Conservation (phyloP, 2,113 vertebrate species). For the Charadrius vociferus region DNA sequence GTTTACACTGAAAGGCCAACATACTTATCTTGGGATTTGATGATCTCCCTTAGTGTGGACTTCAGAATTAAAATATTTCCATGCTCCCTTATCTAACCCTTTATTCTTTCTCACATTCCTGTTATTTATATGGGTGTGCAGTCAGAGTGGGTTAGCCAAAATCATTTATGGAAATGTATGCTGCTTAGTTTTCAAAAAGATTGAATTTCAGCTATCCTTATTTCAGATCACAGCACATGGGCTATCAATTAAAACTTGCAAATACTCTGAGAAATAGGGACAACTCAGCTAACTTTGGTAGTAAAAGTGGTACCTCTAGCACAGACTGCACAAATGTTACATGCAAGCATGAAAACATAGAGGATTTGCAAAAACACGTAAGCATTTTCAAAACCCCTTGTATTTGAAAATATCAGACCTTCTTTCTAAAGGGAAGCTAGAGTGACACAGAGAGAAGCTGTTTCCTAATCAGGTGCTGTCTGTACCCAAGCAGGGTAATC, state of each 20-base stretch:
- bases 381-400: not conserved
- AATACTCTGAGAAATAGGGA: not conserved
- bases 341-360: fast-evolving
- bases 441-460: not conserved
- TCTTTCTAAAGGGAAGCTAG: not conserved
- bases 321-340: not conserved
- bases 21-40: not conserved
- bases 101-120: slow-evolving; percentile 52
- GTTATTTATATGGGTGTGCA: slow-evolving; percentile 5
- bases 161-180: slow-evolving; percentile 55
- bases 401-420: not conserved
- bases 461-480: slow-evolving; percentile 30
- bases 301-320: not conserved
- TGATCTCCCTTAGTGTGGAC: not conserved
- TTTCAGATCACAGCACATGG: not conserved
- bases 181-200: slow-evolving; percentile 41
- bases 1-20: not conserved
- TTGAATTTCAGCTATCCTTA: slow-evolving; percentile 36
- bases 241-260: slow-evolving; percentile 30
- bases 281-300: not conserved
- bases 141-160: not conserved
- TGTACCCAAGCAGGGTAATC: slow-evolving; percentile 30
- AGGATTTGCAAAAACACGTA: not conserved
- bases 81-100: slow-evolving; percentile 24
- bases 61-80: slow-evolving; percentile 54